Conservation (phyloP, 2,113 vertebrate species). For the Montifringilla adamsi region DNA sequence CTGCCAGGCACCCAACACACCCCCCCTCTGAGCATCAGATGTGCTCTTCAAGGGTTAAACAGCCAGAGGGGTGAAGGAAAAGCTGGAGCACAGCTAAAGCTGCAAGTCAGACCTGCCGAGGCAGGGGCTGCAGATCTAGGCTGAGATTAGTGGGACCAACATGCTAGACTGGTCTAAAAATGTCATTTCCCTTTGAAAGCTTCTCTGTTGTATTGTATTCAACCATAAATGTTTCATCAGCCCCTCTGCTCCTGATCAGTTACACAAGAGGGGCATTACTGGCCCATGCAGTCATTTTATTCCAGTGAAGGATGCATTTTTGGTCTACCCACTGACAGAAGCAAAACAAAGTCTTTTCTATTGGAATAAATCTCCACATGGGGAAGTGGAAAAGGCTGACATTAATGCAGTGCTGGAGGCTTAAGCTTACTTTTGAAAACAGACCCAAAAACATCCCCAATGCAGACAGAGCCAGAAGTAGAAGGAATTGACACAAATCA, state of each 20-base stretch:
- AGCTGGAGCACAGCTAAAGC: neutral
- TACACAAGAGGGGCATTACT: conserved; percentile 27
- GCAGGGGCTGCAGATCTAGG: neutral
- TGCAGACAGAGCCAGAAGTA: neutral
- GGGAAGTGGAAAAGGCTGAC: conserved; percentile 47
- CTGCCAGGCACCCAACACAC: neutral
- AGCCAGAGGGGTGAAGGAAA: neutral
- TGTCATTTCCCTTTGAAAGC: neutral
- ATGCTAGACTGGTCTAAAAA: neutral
- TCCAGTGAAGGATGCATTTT: conserved; percentile 42
- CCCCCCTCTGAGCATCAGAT: rapidly evolving
- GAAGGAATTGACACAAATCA: conserved; percentile 41
- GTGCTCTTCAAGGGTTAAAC: neutral
- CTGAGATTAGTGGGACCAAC: neutral
- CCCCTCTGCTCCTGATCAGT: neutral
- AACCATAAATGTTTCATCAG: neutral
- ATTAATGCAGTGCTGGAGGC: neutral
- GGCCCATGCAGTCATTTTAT: conserved; percentile 22
- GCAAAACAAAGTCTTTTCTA: conserved; percentile 51
- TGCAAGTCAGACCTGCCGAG: neutral
- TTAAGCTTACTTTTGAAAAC: conserved; percentile 45
- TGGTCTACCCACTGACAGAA: conserved; percentile 56
- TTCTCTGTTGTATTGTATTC: neutral
- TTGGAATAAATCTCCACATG: conserved; percentile 24
- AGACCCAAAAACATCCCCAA: neutral